Conservation (phyloP, 1,140 invertebrate genomes). For the Apocrypta bakeri region DNA sequence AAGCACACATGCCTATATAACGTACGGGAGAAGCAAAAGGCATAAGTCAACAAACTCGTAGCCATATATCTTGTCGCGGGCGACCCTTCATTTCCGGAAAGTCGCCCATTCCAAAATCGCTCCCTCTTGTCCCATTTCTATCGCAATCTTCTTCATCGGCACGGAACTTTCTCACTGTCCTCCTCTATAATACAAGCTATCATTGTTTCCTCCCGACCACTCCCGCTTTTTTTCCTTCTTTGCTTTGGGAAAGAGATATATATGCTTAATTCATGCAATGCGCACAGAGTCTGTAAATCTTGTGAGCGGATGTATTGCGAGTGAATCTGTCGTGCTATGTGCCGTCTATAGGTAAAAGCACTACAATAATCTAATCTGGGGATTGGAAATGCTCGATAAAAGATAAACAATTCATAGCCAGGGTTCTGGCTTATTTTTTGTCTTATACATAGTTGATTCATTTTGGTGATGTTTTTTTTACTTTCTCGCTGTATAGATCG, state of each 20-base stretch:
- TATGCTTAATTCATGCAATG: neutral
- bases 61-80: slow-evolving; percentile 32
- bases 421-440: no score
- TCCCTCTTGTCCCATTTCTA: slow-evolving; percentile 46
- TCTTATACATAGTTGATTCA: no score
- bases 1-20: neutral
- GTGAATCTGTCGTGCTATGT: neutral
- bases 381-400: neutral
- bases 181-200: slow-evolving; percentile 44
- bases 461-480: no score
- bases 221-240: neutral
- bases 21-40: neutral
- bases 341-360: neutral
- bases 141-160: slow-evolving; percentile 37
- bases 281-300: neutral
- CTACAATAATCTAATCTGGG: neutral
- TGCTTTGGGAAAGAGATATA: neutral
- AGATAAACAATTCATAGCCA: no score
- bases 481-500: no score
- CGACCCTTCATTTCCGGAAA: slow-evolving; percentile 50
- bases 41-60: slow-evolving; percentile 40
- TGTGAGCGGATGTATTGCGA: neutral
- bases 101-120: slow-evolving; percentile 30
- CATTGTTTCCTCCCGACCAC: slow-evolving; percentile 1
- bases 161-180: slow-evolving; percentile 29